These are phyloP conservation scores for Chironomus riparius DNA, from an alignment of 2,888 invertebrate species.

Conservation along the genomic window DNA sequence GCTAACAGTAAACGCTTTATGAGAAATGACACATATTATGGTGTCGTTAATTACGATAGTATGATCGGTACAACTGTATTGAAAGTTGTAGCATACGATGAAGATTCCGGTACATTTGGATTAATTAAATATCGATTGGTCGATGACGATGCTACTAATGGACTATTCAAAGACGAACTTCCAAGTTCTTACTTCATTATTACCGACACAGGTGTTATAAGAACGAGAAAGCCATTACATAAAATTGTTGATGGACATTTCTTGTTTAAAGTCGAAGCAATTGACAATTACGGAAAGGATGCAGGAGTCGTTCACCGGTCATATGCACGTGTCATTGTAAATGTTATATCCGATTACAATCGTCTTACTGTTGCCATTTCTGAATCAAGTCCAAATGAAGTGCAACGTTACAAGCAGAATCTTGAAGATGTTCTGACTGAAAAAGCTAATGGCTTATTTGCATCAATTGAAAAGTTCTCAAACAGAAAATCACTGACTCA, in stretches of 20 bases:
- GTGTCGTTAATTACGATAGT: slow-evolving; percentile 64
- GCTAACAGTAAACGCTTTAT: slow-evolving; percentile 50
- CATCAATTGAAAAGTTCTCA: slow-evolving; percentile 75
- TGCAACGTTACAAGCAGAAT: slow-evolving; percentile 47
- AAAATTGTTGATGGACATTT: slow-evolving; percentile 56
- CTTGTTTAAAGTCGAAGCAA: slow-evolving; percentile 58
- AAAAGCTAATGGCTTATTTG: slow-evolving; percentile 55
- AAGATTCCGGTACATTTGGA: slow-evolving; percentile 76
- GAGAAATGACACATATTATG: slow-evolving; percentile 65
- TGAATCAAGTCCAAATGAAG: slow-evolving; percentile 61
- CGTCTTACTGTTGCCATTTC: slow-evolving; percentile 69
- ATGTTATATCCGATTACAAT: slow-evolving; percentile 67
- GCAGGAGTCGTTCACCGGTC: slow-evolving; percentile 41
- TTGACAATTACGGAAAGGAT: slow-evolving; percentile 44
- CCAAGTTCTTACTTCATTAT: slow-evolving; percentile 55
- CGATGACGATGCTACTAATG: slow-evolving; percentile 35
- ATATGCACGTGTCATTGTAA: slow-evolving; percentile 43
- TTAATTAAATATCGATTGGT: slow-evolving; percentile 57
- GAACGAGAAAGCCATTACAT: slow-evolving; percentile 63
- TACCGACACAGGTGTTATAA: slow-evolving; percentile 68
- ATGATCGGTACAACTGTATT: slow-evolving; percentile 66
- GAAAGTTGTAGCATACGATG: slow-evolving; percentile 78
- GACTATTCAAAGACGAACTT: slow-evolving; percentile 34
- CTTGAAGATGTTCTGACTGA: slow-evolving; percentile 45
- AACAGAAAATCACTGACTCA: slow-evolving; percentile 61